Evolutionary conservation across 2,797 vertebrate species (phyloP), one percentile per base, ranked within the genome.

Genomic region (Nyctibius grandis): DNA sequence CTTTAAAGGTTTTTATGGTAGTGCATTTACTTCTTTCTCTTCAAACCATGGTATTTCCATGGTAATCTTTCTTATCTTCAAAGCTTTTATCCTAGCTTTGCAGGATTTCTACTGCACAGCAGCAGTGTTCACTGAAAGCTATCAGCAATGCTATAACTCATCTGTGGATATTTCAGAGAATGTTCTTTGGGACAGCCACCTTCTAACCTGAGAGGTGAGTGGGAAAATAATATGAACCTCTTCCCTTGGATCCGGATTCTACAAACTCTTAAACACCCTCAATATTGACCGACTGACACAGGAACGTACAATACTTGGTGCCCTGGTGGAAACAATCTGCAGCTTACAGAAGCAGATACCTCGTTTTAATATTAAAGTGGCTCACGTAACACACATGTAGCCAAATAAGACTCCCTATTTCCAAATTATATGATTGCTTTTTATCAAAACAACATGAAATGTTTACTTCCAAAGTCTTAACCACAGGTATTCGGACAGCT

Each of bases 31-130:
- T 90, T 73, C n/a, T 91, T 85, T 67, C 44, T 95, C 73, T 93
- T 38, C 56, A 92, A 95, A 95, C 84, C 91, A 94, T 74, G 59
- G 11, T 88, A 91, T 94, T 93, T 93, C 78, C 57, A 57, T 74
- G 56, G 54, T 95, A 91, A 86, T 82, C 85, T 88, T 92, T 57
- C 67, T 92, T 92, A 94, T 82, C 54, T 91, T 91, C 83, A 95
- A 77, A 92, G 79, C 69, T 97, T 95, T 95, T 92, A 91, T 88
- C 91, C 87, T 36, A 34, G 18, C 65, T 96, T 96, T 85, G 31
- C 67, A 88, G 88, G 65, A 63, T 93, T 97, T 97, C 79, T 89
- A 78, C 74, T 81, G 65, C 93, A 95, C 69, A 91, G 80, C 29
- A 91, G 15, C 59, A 80, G 44, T 85, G 78, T 94, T 96, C 95